These are phyloP conservation scores for Cyclura pinguis DNA, from an alignment of 2,797 vertebrate genomes.

Conservation along the genomic window DNA sequence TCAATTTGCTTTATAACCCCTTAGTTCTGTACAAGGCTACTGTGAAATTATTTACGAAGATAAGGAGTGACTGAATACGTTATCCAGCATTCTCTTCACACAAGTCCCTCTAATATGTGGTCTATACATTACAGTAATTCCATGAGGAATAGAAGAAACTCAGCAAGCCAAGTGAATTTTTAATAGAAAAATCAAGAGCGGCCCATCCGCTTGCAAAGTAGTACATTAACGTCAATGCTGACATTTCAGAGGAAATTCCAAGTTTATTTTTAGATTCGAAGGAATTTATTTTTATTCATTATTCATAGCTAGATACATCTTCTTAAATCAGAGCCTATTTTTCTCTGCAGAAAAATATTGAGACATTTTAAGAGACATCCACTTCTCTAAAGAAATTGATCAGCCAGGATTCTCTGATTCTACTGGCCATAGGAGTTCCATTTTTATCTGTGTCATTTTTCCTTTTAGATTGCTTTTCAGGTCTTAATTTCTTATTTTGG, in stretches of 20 bases:
- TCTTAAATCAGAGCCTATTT: background rate
- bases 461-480: background rate
- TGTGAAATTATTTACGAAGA: slow-evolving; percentile 45
- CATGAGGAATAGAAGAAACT: slow-evolving; percentile 16
- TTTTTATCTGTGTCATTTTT: background rate
- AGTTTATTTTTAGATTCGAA: slow-evolving; percentile 22
- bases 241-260: slow-evolving; percentile 30
- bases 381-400: background rate
- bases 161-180: background rate
- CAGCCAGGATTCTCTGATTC: background rate
- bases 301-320: slow-evolving; percentile 18
- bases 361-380: background rate
- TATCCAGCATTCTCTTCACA: background rate
- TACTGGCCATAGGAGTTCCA: background rate
- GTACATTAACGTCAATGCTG: background rate
- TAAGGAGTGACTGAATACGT: slow-evolving; percentile 43
- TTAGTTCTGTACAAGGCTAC: slow-evolving; percentile 35
- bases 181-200: slow-evolving; percentile 17
- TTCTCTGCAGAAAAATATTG: slow-evolving; percentile 5
- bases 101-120: slow-evolving; percentile 21
- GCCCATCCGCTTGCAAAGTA: background rate
- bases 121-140: slow-evolving; percentile 22
- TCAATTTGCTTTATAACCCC: slow-evolving; percentile 33
- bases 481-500: background rate
- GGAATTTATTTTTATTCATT: slow-evolving; percentile 34